Evolutionary conservation across 1,140 invertebrate species (phyloP), one percentile per base, ranked within the genome.

Genomic region (Plutomurus gul): DNA sequence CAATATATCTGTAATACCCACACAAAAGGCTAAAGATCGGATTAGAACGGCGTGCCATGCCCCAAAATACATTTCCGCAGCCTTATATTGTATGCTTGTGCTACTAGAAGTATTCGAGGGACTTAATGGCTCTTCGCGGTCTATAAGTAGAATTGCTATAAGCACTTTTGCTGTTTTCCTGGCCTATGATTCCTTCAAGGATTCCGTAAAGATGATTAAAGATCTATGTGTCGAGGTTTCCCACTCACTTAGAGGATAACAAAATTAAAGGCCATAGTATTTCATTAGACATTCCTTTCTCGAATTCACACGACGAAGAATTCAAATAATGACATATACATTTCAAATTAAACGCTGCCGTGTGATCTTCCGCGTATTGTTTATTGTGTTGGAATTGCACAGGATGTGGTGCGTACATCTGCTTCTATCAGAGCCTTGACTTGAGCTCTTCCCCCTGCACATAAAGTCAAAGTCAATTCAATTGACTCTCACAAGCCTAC

Each of bases 1-100:
- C n/a, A n/a, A n/a, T n/a, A n/a, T n/a, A n/a, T n/a, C n/a, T n/a
- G n/a, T n/a, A n/a, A n/a, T n/a, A n/a, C n/a, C n/a, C n/a, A n/a
- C n/a, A n/a, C n/a, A 30, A n/a, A 65, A 65, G 56, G 25, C 56
- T 65, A 65, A 65, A 65, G 56, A 65, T 65, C 56, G 56, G 56
- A 65, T 65, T 65, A 65, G 36, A 65, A 65, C 56, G 18, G 56
- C 27, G 27, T 65, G 56, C 13, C 16, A 65, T 65, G 56, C 13
- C 11, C 30, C 36, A 30, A 33, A 65, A 65, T 65, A 36, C 27
- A 65, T 60, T n/a, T n/a, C n/a, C n/a, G n/a, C n/a, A n/a, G n/a
- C n/a, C n/a, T n/a, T n/a, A n/a, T n/a, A n/a, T n/a, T n/a, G n/a
- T n/a, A n/a, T n/a, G n/a, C n/a, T n/a, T n/a, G n/a, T n/a, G n/a